Conservation (phyloP, 2,797 vertebrate species). For the Gymnoscopelus microlampas region DNA sequence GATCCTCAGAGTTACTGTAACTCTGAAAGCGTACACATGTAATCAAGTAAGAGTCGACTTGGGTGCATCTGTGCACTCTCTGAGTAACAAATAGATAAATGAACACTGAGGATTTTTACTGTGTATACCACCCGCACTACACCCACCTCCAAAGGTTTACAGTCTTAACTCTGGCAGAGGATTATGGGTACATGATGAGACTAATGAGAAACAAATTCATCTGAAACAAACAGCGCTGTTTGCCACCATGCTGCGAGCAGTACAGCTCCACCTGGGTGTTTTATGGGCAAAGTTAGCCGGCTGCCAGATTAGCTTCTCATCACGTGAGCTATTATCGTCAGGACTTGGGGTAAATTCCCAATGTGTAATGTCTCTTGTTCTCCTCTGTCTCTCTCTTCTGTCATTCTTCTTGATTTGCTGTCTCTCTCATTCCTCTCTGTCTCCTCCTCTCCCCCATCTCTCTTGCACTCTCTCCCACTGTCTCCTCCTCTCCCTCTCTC, state of each 20-base stretch:
- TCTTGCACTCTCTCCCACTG: too few species aligned
- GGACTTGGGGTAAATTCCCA: slow-evolving; percentile 57
- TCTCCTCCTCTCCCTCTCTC: too few species aligned
- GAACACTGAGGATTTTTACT: slow-evolving; percentile 12
- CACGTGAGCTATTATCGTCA: slow-evolving; percentile 47
- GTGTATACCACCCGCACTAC: background rate
- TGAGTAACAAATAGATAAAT: background rate
- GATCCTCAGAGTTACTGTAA: too few species aligned
- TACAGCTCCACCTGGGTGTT: slow-evolving; percentile 62
- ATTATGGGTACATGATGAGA: slow-evolving; percentile 30
- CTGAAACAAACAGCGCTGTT: slow-evolving; percentile 31
- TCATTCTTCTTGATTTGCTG: too few species aligned
- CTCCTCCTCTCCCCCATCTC: background rate
- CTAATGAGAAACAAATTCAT: slow-evolving; percentile 46
- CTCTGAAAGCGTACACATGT: too few species aligned
- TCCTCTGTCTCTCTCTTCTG: slow-evolving; percentile 11
- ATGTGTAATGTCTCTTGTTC: slow-evolving; percentile 31
- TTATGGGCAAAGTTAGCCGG: slow-evolving; percentile 54
- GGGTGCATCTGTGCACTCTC: too few species aligned
- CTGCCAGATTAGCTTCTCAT: slow-evolving; percentile 68
- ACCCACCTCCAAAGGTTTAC: background rate
- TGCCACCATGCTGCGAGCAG: slow-evolving; percentile 50
- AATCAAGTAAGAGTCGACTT: too few species aligned
- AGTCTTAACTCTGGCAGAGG: slow-evolving; percentile 25
- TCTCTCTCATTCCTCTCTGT: background rate